Evolutionary conservation across 2,888 invertebrate species (phyloP), one percentile per base, ranked within the genome.

Genomic region (Andrena fulva): DNA sequence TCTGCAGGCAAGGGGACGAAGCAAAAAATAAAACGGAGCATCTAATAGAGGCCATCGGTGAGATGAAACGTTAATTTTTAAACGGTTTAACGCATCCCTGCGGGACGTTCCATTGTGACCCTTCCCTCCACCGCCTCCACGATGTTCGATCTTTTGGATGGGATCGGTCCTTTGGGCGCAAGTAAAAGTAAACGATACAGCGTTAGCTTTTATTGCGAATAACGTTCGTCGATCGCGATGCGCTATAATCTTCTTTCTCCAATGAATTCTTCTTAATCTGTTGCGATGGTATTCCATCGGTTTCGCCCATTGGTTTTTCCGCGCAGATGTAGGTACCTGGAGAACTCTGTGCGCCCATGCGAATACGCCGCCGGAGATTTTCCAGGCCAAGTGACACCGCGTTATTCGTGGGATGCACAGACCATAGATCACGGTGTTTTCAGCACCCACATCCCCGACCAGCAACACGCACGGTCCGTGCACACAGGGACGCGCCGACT

Each of bases 381-480:
- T 84, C 85, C 87, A 80, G 73, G 77, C 77, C 81, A 81, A 87
- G 81, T 82, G 84, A 79, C 77, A 56, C 68, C 77, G 62, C 76
- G 80, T 85, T 82, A 79, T 80, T 85, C 82, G 77, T 76, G 77
- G 80, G 85, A 77, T 80, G 86, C 86, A 52, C 77, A 73, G 77
- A 70, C 80, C 87, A 80, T 87, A 85, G 85, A 87, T 87, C 87
- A 87, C 66, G 85, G 84, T 81, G 87, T 87, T 87, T 87, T 87
- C 85, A 87, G 70, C 84, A 68, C 67, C 75, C 78, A 54, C 70
- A 62, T 48, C 12, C 50, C 50, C 64, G 24, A 8, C 54, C 54
- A 63, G 68, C 50, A 69, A 12, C 31, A n/a, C 24, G 10, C 56
- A 42, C 24, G 52, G 54, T 7, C 8, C 24, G 78, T 71, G 67